Evolutionary conservation across 2,888 invertebrate genomes (phyloP).

Genomic region (Melanotus villosus): DNA sequence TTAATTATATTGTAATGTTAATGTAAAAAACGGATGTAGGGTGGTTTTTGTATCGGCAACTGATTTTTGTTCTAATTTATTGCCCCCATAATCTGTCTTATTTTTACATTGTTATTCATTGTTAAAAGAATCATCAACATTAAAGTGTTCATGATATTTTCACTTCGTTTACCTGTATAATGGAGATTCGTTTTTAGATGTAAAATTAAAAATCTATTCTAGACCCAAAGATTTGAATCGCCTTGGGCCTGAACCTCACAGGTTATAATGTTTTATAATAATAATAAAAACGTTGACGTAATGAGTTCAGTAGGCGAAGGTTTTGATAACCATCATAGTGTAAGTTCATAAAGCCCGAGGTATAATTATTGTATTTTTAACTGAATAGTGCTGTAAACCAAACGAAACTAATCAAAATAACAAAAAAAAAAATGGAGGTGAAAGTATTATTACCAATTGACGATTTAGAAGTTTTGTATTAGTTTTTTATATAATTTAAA

Average conservation of each 20-base stretch:
- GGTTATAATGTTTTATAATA: too few relatives aligned
- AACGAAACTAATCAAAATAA: slow-evolving; percentile 1
- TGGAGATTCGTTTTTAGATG: neutral
- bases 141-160: too few relatives aligned
- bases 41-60: too few relatives aligned
- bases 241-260: neutral
- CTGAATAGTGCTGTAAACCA: too few relatives aligned
- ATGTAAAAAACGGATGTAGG: too few relatives aligned
- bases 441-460: neutral
- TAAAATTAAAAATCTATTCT: neutral
- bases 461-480: neutral
- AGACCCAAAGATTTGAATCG: neutral
- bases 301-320: slow-evolving; percentile 29
- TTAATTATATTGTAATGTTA: too few relatives aligned
- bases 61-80: too few relatives aligned
- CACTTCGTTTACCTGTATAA: neutral
- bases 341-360: neutral
- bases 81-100: too few relatives aligned
- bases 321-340: slow-evolving; percentile 30
- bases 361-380: neutral
- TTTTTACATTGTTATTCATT: neutral
- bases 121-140: neutral
- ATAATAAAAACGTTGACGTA: slow-evolving; percentile 6
- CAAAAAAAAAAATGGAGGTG: slow-evolving; percentile 5
- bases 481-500: neutral